Percentiles rank a stretch among this genome's conserved stretches.
These are phyloP conservation scores for Tuberolachnus salignus DNA, from an alignment of 2,888 invertebrate genomes.

Conservation along the genomic window DNA sequence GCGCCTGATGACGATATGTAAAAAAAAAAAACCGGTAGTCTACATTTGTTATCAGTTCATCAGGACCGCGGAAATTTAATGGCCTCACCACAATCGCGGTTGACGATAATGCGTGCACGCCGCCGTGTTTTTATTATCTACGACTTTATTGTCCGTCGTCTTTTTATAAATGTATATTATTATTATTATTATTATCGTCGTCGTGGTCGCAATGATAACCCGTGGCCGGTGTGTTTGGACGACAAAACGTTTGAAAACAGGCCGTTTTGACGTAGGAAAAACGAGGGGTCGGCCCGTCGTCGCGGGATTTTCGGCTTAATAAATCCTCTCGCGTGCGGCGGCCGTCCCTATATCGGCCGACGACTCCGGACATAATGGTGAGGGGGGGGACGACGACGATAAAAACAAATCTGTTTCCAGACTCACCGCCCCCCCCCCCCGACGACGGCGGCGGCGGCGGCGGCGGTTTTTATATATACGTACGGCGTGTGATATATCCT, in stretches of 20 bases:
- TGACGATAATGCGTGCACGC: too few relatives aligned
- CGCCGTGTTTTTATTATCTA: too few relatives aligned
- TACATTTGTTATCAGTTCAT: too few relatives aligned
- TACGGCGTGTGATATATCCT: constrained; percentile 29
- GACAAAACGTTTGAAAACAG: constrained; percentile 31
- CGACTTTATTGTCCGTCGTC: too few relatives aligned
- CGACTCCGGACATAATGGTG: constrained; percentile 32
- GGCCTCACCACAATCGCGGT: too few relatives aligned
- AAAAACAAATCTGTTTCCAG: constrained; percentile 53
- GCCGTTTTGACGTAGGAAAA: constrained; percentile 11
- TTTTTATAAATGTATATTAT: not conserved
- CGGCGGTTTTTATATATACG: not conserved
- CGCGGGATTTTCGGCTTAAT: constrained; percentile 37
- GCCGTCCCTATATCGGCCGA: constrained; percentile 19
- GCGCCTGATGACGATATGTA: too few relatives aligned
- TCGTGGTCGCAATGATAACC: too few relatives aligned
- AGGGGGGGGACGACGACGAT: too few relatives aligned
- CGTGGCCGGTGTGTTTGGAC: not conserved
- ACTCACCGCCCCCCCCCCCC: constrained; percentile 3
- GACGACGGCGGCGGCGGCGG: too few relatives aligned
- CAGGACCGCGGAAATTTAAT: too few relatives aligned
- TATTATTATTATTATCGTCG: constrained; percentile 19
- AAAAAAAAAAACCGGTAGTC: too few relatives aligned
- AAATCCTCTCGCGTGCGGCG: constrained; percentile 35
- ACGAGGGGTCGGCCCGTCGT: constrained; percentile 14